Evolutionary conservation across 2,113 vertebrate species (phyloP), one percentile per base, ranked within the genome.

Genomic region (Lycaon pictus): DNA sequence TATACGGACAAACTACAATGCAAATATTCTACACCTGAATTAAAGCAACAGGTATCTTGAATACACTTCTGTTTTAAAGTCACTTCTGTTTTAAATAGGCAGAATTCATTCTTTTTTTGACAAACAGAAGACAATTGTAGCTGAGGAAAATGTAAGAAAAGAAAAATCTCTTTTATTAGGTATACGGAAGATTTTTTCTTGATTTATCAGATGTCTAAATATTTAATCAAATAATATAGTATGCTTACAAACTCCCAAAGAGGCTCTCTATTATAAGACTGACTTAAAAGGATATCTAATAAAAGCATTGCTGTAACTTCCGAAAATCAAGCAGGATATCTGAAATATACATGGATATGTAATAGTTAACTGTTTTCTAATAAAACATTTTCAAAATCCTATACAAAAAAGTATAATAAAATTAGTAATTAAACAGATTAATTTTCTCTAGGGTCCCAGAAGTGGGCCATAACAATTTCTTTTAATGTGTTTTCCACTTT

Each of bases 141-240:
- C 74, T 62, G 22, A 95, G 43, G 25, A 96, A 96, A 80, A 94
- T 29, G 13, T 74, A 95, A 8, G 8, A 82, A 92, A 83, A 48
- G 23, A 93, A 88, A 95, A 96, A 81, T 65, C 48, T 65, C 1
- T 81, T 79, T 51, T 83, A 89, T 92, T 74, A 71, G 37, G 5
- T 63, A 82, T 77, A 27, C 51, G 12, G 65, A 29, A 22, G 15
- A 77, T 85, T 22, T 96, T 97, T 96, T 71, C 51, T 96, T 74
- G 19, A 53, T 88, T 89, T n/a, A 95, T 53, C 95, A 63, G 76
- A 67, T 87, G 32, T 85, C 74, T 96, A 97, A 88, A 91, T 91
- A 67, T 20, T 80, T 95, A 97, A 94, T 67, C 56, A 96, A 89
- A 93, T 95, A 83, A 90, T 77, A 29, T 43, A 90, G 43, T 76